Evolutionary conservation across 2,113 vertebrate genomes (phyloP).

Genomic region (Rhinogobius similis): DNA sequence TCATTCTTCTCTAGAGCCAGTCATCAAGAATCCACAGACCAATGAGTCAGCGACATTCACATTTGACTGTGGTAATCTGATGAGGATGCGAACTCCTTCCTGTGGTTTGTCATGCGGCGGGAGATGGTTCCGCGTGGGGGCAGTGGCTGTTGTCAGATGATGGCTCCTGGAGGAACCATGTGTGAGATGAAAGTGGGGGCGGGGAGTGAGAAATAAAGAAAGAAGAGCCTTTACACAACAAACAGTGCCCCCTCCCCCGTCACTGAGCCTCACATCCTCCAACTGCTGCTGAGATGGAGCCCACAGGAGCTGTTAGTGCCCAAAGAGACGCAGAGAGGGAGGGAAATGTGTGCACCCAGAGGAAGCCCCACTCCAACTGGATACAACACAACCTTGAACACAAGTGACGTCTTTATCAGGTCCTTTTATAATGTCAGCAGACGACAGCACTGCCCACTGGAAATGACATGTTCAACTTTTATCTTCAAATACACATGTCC

Average conservation of each 20-base stretch:
- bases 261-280: conserved; percentile 50
- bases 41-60: conserved; percentile 39
- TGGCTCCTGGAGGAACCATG: conserved; percentile 68
- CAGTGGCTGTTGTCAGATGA: conserved; percentile 72
- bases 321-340: conserved; percentile 27
- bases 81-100: conserved; percentile 71
- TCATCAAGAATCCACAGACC: conserved; percentile 14
- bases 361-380: conserved; percentile 47
- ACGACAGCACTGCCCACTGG: conserved; percentile 2
- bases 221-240: conserved; percentile 70
- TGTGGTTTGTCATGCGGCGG: conserved; percentile 71
- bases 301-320: conserved; percentile 71
- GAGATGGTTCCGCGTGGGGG: conserved; percentile 60
- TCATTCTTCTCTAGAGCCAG: neutral
- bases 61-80: conserved; percentile 52
- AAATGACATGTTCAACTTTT: conserved; percentile 22
- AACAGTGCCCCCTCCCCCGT: conserved; percentile 63
- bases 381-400: conserved; percentile 9
- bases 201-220: conserved; percentile 60
- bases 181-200: conserved; percentile 61
- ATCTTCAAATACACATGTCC: conserved; percentile 28
- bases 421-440: neutral
- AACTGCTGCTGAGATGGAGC: conserved; percentile 70
- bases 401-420: neutral
- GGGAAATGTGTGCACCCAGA: conserved; percentile 64